phyloP scores from a whole-genome alignment of 2,797 vertebrate genomes.

The Acrossocheilus wenchowensis region DNA sequence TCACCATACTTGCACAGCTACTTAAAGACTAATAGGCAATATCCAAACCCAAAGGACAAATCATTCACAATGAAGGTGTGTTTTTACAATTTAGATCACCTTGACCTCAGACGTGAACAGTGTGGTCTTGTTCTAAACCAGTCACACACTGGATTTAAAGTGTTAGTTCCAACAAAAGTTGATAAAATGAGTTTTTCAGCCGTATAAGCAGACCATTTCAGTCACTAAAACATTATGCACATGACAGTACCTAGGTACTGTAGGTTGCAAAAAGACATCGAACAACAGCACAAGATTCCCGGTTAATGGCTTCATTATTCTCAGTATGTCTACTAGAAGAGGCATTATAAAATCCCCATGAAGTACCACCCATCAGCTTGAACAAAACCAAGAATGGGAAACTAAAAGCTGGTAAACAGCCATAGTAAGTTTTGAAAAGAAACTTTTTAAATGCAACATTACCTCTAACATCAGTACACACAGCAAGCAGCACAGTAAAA shows the following conservation, averaged over 20 bases:
- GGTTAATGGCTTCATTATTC: conserved; percentile 33
- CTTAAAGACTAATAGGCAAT: not conserved
- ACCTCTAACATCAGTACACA: conserved; percentile 36
- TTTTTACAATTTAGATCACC: conserved; percentile 1
- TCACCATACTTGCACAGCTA: not conserved
- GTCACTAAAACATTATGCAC: not conserved
- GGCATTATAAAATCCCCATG: conserved; percentile 23
- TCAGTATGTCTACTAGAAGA: conserved; percentile 12
- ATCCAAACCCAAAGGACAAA: conserved; percentile 2
- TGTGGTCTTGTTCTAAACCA: not conserved
- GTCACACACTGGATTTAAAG: conserved; percentile 3
- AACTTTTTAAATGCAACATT: conserved; percentile 45
- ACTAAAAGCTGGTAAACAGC: conserved; percentile 26
- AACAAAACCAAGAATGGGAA: conserved; percentile 25
- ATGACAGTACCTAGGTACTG: not conserved
- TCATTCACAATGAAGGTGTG: not conserved
- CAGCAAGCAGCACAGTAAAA: conserved; percentile 32
- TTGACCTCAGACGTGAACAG: not conserved
- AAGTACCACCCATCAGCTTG: conserved; percentile 10
- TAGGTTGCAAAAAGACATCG: not conserved
- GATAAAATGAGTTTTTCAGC: not conserved
- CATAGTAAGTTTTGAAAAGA: conserved; percentile 18
- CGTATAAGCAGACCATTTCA: not conserved
- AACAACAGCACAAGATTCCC: not conserved
- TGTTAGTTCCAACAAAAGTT: not conserved